A percentile compares a stretch with the other conserved stretches of the same genome.
These are phyloP conservation scores for Isichthys henryi DNA, from an alignment of 2,113 vertebrate genomes.

Conservation along the genomic window DNA sequence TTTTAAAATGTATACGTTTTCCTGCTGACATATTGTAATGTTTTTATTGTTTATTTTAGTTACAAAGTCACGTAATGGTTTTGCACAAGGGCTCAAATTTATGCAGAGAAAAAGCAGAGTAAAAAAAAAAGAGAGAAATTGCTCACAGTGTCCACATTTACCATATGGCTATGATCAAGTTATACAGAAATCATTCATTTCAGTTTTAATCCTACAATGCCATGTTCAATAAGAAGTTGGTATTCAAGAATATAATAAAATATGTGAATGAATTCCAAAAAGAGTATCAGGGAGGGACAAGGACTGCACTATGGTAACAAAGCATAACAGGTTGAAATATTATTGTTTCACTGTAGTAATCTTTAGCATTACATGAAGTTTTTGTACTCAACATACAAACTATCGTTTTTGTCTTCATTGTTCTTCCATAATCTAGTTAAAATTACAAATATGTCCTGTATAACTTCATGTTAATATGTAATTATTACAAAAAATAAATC, in stretches of 20 bases:
- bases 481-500: background rate
- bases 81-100: background rate
- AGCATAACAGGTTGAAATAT: background rate
- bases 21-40: background rate
- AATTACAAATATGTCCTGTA: background rate
- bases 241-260: background rate
- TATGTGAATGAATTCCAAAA: background rate
- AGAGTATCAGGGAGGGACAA: background rate
- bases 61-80: background rate
- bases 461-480: background rate
- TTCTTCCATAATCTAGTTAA: background rate
- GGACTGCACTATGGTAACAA: background rate
- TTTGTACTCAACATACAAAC: background rate
- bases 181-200: background rate
- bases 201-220: background rate
- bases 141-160: background rate
- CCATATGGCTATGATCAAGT: background rate
- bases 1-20: background rate
- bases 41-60: background rate
- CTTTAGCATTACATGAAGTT: background rate
- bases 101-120: background rate
- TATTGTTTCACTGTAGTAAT: background rate
- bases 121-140: no score
- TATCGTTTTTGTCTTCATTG: background rate
- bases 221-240: background rate